Evolutionary conservation across 2,888 invertebrate genomes (phyloP).

Genomic region (Pocota personata): DNA sequence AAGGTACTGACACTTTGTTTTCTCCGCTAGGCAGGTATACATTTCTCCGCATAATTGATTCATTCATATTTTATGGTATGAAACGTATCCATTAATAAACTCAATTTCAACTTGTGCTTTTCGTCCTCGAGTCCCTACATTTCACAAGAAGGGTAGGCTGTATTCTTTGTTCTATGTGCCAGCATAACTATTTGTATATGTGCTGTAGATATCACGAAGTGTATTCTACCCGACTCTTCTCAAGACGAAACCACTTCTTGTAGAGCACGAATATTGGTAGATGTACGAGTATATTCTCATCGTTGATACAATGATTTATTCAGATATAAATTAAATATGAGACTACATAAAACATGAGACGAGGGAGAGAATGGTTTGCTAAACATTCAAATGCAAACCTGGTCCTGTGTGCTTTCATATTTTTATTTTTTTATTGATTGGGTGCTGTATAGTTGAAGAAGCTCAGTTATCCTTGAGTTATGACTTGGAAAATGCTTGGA

Average conservation of each 20-base stretch:
- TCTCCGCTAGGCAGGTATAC: constrained; percentile 17
- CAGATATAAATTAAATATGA: constrained; percentile 70
- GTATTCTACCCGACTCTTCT: background rate
- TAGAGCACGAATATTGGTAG: background rate
- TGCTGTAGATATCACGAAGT: background rate
- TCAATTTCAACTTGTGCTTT: constrained; percentile 45
- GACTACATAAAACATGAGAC: constrained; percentile 63
- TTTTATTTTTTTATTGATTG: constrained; percentile 8
- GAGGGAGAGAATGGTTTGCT: constrained; percentile 50
- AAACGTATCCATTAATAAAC: constrained; percentile 63
- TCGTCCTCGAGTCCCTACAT: constrained; percentile 5
- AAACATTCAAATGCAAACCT: constrained; percentile 42
- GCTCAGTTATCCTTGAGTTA: background rate
- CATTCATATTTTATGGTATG: constrained; percentile 63
- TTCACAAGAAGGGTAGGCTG: background rate
- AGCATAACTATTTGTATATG: background rate
- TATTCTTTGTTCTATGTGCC: background rate
- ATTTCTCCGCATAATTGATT: constrained; percentile 50
- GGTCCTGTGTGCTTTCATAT: constrained; percentile 4
- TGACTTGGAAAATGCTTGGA: background rate
- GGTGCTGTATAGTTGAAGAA: background rate
- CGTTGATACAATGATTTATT: constrained; percentile 56
- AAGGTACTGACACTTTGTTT: constrained; percentile 18
- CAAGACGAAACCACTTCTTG: background rate
- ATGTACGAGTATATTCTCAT: background rate